Base-by-base conservation (phyloP, 2,797 vertebrate species). In the Distichodus sexfasciatus region DNA sequence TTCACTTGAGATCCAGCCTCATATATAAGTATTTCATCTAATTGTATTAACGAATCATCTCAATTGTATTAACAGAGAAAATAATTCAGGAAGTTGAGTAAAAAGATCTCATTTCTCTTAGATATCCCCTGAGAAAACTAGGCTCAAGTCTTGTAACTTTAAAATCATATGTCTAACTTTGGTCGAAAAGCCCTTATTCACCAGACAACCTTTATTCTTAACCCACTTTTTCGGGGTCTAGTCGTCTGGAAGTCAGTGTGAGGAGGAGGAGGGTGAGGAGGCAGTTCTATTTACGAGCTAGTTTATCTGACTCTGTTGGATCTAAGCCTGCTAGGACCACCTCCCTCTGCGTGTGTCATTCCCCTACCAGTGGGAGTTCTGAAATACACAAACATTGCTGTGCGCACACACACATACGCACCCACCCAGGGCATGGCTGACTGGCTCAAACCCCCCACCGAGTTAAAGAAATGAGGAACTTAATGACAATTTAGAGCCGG, bases 261-360 rank as follows among this genome's bases (percentile, higher is more conserved):
- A 9, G 3, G 21, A 57, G 21, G 14, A 57, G 35, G 36, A 70
- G 72, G 14, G 48, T 26, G 36, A 70, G 72, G 29, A 24, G 28
- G 51, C 28, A 61, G 23, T 38, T 65, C 48, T 65, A 64, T 69
- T 75, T 69, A 59, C 26, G 5, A 40, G 40, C 29, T 28, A 50
- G 72, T 59, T 69, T 61, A 63, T 63, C 69, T 69, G 41, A 66
- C 66, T 36, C 75, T 9, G 71, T 24, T 61, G 61, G 71, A 53
- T 24, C 57, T n/a, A 8, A 61, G 75, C 78, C 29, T 81, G 81
- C 76, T 69, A 80, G 84, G 83, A 82, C 85, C 85, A 87, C 87
- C 83, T 63, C 76, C 76, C 76, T 84, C 84, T 84, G 82, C 64
- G 72, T 81, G 77, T 21, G 61, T 84, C 87, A 88, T 87, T 87